Evolutionary conservation across 2,113 vertebrate species (phyloP), one percentile per base, ranked within the genome.

Genomic region (Dendropsophus ebraccatus): DNA sequence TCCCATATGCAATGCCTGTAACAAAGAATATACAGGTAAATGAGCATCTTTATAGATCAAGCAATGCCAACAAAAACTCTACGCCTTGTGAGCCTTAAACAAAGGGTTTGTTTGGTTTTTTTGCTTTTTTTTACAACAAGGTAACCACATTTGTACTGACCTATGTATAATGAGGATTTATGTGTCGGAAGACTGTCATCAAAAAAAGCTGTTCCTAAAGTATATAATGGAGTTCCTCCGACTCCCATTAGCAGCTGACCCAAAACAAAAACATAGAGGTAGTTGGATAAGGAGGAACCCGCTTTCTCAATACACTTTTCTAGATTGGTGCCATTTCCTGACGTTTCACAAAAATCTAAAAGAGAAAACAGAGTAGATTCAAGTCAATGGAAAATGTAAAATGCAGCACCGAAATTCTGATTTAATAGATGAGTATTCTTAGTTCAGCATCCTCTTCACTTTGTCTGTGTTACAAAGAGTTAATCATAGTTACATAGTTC

Each of bases 161-260:
- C 95, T 91, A 96, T 95, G 58, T 95, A 96, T 5, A 95, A 89
- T 8, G 95, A 95, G 86, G 94, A 91, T 65, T 94, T 94, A 88
- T 95, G 91, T 56, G 90, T 92, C 14, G 95, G 91, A 7, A 95
- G 93, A 81, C 93, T 94, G 2, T 95, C 94, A 89, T 96, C 95
- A 88, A 96, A 92, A 88, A 94, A 95, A 52, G 94, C 90, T 69
- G 94, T 95, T 5, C 95, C 95, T 81, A 96, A 80, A 28, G 95
- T 96, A 82, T 95, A 96, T 0, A 96, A 87, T 0, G 95, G 94
- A 65, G 94, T 95, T 73, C 94, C 95, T 89, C 95, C 95, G 30
- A 90, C 83, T 80, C 95, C 95, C 83, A 95, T 87, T 17, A 96
- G 84, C 25, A 95, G 81, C 50, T 96, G 94, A 23, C 91, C 95